These are phyloP conservation scores for Propithecus perrieri DNA, from an alignment of 2,797 vertebrate species.

Conservation along the genomic window DNA sequence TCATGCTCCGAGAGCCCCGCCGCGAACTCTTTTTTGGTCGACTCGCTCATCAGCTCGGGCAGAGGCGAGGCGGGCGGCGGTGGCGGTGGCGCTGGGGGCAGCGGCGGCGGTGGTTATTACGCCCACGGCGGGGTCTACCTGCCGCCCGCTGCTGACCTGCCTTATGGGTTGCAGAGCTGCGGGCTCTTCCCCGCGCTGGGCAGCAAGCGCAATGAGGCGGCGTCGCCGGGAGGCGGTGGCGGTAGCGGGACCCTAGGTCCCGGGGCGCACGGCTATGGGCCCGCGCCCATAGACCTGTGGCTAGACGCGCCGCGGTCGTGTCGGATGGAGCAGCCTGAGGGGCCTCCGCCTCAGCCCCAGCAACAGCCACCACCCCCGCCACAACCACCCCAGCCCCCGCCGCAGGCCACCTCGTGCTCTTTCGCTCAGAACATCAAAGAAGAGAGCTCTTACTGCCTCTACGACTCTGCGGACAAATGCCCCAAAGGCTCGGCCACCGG, in stretches of 20 bases:
- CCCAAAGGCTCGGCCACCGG: slow-evolving; percentile 90
- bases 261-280: slow-evolving; percentile 91
- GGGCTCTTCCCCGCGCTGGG: slow-evolving; percentile 94
- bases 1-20: slow-evolving; percentile 98
- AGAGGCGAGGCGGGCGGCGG: slow-evolving; percentile 91
- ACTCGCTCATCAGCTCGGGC: slow-evolving; percentile 95
- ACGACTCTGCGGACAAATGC: slow-evolving; percentile 97
- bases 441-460: slow-evolving; percentile 97
- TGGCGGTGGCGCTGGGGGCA: slow-evolving; percentile 87
- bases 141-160: slow-evolving; percentile 93
- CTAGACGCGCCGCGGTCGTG: slow-evolving; percentile 94
- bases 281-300: slow-evolving; percentile 95
- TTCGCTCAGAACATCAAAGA: slow-evolving; percentile 97
- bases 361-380: slow-evolving; percentile 65
- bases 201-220: slow-evolving; percentile 91
- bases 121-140: slow-evolving; percentile 94
- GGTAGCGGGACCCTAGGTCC: slow-evolving; percentile 89
- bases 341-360: slow-evolving; percentile 77
- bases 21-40: slow-evolving; percentile 98
- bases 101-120: slow-evolving; percentile 90
- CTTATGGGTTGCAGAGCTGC: slow-evolving; percentile 96
- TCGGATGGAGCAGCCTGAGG: slow-evolving; percentile 92
- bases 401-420: slow-evolving; percentile 92
- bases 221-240: slow-evolving; percentile 76
- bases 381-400: slow-evolving; percentile 66